Percentiles rank a stretch among this genome's conserved stretches.
Conservation (phyloP, 2,888 invertebrate species). For the Sussaba pulchella region DNA sequence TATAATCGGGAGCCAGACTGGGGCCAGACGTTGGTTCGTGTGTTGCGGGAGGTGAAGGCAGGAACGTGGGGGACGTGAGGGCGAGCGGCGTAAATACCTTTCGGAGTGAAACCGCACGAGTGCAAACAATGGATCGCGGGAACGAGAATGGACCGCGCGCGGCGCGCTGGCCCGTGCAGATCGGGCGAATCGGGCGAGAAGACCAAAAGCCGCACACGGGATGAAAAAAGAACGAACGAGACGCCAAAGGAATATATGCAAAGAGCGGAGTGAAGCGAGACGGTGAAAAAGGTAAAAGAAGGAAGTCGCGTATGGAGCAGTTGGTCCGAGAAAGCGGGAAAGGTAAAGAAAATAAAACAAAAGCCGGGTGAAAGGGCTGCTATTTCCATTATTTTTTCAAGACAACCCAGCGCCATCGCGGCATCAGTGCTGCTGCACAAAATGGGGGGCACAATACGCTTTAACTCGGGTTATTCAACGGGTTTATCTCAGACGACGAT, state of each 20-base stretch:
- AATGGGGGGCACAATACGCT: too few relatives aligned
- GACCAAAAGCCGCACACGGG: slow-evolving; percentile 45
- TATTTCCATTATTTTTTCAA: too few relatives aligned
- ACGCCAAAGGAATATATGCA: slow-evolving; percentile 9
- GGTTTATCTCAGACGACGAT: not conserved
- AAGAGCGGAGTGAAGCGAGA: not conserved
- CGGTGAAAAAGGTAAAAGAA: slow-evolving; percentile 7
- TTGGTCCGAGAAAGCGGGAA: slow-evolving; percentile 27
- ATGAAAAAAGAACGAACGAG: not conserved
- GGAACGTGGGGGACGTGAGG: not conserved
- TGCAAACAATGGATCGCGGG: slow-evolving; percentile 66
- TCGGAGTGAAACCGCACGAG: slow-evolving; percentile 41
- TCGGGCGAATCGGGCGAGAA: slow-evolving; percentile 33
- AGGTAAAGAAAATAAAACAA: too few relatives aligned
- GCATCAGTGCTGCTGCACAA: too few relatives aligned
- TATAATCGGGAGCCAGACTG: slow-evolving; percentile 26
- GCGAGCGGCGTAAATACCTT: slow-evolving; percentile 18
- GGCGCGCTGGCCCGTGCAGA: slow-evolving; percentile 49
- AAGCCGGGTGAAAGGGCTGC: not conserved
- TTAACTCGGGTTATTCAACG: too few relatives aligned
- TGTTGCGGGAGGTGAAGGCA: not conserved
- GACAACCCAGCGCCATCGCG: too few relatives aligned
- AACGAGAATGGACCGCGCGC: slow-evolving; percentile 41
- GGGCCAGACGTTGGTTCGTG: slow-evolving; percentile 7
- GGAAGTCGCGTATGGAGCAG: slow-evolving; percentile 22